phyloP scores from a whole-genome alignment of 2,888 invertebrate genomes.

The Tetropium fuscum region DNA sequence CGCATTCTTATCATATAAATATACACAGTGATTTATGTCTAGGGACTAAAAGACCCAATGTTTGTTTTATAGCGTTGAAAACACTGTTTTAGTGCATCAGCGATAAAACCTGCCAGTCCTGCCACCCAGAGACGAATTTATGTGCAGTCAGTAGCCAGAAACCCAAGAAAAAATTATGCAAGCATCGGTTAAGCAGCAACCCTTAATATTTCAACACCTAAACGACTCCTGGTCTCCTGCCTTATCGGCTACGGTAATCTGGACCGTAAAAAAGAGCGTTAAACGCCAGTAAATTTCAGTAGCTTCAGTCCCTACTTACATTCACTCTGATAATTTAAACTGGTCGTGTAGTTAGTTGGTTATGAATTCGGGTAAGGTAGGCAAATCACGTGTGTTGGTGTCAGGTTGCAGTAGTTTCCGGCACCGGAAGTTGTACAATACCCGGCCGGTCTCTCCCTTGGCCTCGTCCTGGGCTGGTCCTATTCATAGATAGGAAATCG shows the following conservation, averaged over 20 bases:
- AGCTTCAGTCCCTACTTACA: conserved; percentile 4
- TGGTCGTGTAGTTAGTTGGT: conserved; percentile 27
- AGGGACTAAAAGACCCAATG: too few species aligned
- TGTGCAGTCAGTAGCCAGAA: background rate
- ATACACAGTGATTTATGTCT: too few species aligned
- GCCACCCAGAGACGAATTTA: background rate
- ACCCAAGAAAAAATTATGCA: conserved; percentile 5
- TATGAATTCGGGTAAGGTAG: conserved; percentile 46
- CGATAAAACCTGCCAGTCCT: too few species aligned
- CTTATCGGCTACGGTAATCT: conserved; percentile 15
- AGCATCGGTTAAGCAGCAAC: too few species aligned
- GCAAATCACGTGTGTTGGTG: conserved; percentile 57
- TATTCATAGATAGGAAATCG: conserved; percentile 23
- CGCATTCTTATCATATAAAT: too few species aligned
- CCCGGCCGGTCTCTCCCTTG: conserved; percentile 21
- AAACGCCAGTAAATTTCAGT: conserved; percentile 13
- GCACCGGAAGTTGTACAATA: conserved; percentile 33
- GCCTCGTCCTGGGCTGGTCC: conserved; percentile 2
- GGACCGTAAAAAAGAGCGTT: conserved; percentile 4
- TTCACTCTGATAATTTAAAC: conserved; percentile 32
- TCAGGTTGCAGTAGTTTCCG: conserved; percentile 58
- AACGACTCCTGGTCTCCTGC: background rate
- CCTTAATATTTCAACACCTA: conserved; percentile 14
- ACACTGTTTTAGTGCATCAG: too few species aligned
- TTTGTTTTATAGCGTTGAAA: too few species aligned